Evolutionary conservation across 2,113 vertebrate species (phyloP), one percentile per base, ranked within the genome.

Genomic region (Zootoca vivipara): DNA sequence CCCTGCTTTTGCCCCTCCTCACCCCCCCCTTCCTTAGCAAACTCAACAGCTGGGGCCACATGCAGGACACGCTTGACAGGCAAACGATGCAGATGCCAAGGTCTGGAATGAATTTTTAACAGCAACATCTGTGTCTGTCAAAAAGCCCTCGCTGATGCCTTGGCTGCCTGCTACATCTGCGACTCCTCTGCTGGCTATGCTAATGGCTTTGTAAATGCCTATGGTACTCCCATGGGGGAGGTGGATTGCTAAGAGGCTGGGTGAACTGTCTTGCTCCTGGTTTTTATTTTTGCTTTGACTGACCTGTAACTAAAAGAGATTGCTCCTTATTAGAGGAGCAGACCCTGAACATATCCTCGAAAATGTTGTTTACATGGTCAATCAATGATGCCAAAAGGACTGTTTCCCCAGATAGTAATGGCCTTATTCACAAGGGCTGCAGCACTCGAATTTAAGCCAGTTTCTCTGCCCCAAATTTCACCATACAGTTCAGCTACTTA

Each of bases 111-210:
- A 94, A 96, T 95, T 95, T 96, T 96, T 94, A 97, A 85, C 93
- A 93, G 94, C 90, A 96, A 95, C 95, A 96, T 96, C 95, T 96
- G 95, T 95, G 94, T 96, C 93, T 95, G 80, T 92, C 9, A 20
- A 86, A 95, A 94, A 95, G 86, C 87, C 93, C 88, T 94, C 92
- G 92, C 91, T 93, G 82, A 90, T 92, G 94, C 94, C 92, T 94
- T 95, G 77, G 42, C 94, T 87, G 92, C 83, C 89, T 94, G 91
- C 86, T 93, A 16, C 88, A 64, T 65, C 86, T 94, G 64, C 89
- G 89, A 93, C 38, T 93, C 40, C 20, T 79, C 58, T 65, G 30
- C 85, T 92, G 87, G 91, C 87, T 91, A 83, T 91, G 91, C 74
- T 94, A 90, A 90, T 91, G 82, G 84, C 33, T 83, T 20, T 90